Evolutionary conservation across 2,113 vertebrate species (phyloP), one percentile per base, ranked within the genome.

Genomic region (Microtus richardsoni): DNA sequence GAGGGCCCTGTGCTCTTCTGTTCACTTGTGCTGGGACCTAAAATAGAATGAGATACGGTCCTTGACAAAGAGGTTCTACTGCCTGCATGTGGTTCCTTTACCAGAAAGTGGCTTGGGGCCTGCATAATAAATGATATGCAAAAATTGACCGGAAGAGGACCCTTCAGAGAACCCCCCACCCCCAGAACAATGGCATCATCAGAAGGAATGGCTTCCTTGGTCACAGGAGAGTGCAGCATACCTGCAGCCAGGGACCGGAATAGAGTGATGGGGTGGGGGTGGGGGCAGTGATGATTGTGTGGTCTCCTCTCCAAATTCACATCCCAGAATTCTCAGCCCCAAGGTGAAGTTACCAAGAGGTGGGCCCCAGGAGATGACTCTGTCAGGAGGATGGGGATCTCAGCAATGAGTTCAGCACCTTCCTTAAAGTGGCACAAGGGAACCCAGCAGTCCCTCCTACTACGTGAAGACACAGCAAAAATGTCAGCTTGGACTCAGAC

Each of bases 41-140:
- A 0, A 0, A 17, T 3, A 8, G 17, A 44, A n/a, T 10, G 16
- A 75, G 26, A 22, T 8, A 26, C 17, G 11, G 52, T 22, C 36
- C 79, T 41, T 33, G 39, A 44, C 60, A 13, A 3, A 19, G 16
- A 19, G 49, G 17, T 39, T 70, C 62, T 33, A 52, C 71, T 77
- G 13, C 13, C 16, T n/a, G 73, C 36, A 30, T 58, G 71, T 3
- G 58, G 12, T 7, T 64, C 54, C 86, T 64, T 60, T 41, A 0
- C 1, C 22, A 26, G 17, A 21, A 92, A 30, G 30, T 13, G 21
- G 16, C 89, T 92, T 73, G n/a, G 16, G 11, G 49, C 41, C 7
- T 82, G 39, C 80, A 52, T 44, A 33, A 28, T 28, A 60, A 70
- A 68, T 58, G 73, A 30, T 19, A 3, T 12, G 14, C 0, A 73